Evolutionary conservation across 2,113 vertebrate species (phyloP).

Genomic region (Marmota monax): DNA sequence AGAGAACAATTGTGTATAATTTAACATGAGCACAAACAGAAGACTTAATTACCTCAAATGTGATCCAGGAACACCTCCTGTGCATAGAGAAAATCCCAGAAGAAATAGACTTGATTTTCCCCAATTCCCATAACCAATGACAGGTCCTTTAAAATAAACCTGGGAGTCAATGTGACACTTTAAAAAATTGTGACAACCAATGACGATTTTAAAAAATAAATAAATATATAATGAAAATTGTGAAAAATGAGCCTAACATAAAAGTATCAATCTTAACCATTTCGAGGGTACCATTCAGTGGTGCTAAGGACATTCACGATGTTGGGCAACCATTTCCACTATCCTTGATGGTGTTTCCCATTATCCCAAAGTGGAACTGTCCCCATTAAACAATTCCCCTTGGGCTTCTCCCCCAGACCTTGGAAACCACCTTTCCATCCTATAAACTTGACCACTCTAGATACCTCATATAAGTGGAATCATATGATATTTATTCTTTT

Average conservation of each 20-base stretch:
- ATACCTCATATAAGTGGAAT: not conserved
- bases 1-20: not conserved
- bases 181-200: not conserved
- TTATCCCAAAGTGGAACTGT: not conserved
- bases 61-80: not conserved
- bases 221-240: not conserved
- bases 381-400: not conserved
- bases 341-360: not conserved
- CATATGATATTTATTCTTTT: not conserved
- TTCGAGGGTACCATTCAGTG: not conserved
- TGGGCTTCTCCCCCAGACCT: not conserved
- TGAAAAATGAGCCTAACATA: not conserved
- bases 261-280: not conserved
- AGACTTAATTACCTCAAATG: not conserved
- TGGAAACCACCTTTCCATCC: not conserved
- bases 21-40: conserved; percentile 1
- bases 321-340: not conserved
- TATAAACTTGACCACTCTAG: not conserved
- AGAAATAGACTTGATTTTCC: not conserved
- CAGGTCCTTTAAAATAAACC: not conserved
- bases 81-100: not conserved
- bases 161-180: not conserved
- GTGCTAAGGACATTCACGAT: not conserved
- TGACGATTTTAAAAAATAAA: not conserved
- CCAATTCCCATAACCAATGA: not conserved